Evolutionary conservation across 2,113 vertebrate species (phyloP), one percentile per base, ranked within the genome.

Genomic region (Brachyhypopomus gauderio): DNA sequence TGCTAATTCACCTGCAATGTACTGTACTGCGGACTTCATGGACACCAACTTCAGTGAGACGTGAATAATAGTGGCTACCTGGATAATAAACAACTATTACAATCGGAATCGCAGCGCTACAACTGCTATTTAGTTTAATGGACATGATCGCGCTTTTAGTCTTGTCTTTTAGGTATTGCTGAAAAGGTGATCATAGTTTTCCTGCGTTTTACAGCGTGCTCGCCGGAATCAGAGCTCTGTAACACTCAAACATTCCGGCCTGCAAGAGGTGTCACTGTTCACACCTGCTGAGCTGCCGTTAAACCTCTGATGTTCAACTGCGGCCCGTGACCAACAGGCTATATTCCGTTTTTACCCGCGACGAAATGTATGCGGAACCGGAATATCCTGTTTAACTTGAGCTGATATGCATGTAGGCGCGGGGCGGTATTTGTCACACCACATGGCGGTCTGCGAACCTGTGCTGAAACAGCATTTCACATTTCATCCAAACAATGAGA

Each of bases 341-440:
- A 30, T 22, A 70, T 70, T 70, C 11, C 2, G 34, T 4, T 70
- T 70, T 70, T 60, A 60, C 77, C 20, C 22, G 27, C 55, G 25
- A 16, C 12, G 36, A 60, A 79, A 72, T 34, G 36, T 1, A 8
- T 48, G 69, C n/a, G 14, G 17, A 62, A 72, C 78, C 62, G 55
- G 77, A 79, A 79, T 27, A 79, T 27, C 77, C 52, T 38, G 77
- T 71, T 71, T 59, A 6, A 34, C 55, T 19, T 36, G 52, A 59
- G 58, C 34, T 59, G 16, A 45, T n/a, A 71, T 27, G 64, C 30
- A 38, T 60, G 34, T 41, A 55, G 19, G 66, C 59, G 3, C 22
- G 27, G 45, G 20, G 30, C 20, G 0, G 12, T 36, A 48, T 69
- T n/a, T 69, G 64, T 38, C 7, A 17, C 12, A 12, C 14, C n/a